Evolutionary conservation across 2,797 vertebrate genomes (phyloP).

Genomic region (Gephyroberyx darwinii): DNA sequence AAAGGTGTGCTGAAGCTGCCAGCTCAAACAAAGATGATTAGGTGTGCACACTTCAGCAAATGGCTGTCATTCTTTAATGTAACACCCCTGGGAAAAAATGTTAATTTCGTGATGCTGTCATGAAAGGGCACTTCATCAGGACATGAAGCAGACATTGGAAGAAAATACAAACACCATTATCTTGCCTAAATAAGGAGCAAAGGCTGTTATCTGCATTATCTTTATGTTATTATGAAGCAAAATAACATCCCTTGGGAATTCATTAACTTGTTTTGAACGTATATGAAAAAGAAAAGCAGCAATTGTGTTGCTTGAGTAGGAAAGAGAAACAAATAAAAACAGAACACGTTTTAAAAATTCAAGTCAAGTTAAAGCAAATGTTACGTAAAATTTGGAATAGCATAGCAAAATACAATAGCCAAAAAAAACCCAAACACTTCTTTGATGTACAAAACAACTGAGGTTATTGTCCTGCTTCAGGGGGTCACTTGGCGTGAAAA

Average conservation of each 20-base stretch:
- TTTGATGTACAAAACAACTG: no score
- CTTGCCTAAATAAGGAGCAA: slow-evolving; percentile 37
- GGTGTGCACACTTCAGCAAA: slow-evolving; percentile 33
- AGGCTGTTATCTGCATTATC: slow-evolving; percentile 9
- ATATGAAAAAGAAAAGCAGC: slow-evolving; percentile 16
- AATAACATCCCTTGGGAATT: slow-evolving; percentile 22
- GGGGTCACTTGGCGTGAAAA: slow-evolving; percentile 24
- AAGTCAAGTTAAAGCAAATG: slow-evolving; percentile 15
- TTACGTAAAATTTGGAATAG: background rate
- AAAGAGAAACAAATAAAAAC: slow-evolving; percentile 7
- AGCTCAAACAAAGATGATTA: slow-evolving; percentile 41
- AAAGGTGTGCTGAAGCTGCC: slow-evolving; percentile 5
- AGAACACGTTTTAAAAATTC: background rate
- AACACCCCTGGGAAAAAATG: slow-evolving; percentile 40
- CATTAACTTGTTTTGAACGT: slow-evolving; percentile 8
- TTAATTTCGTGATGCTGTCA: slow-evolving; percentile 54
- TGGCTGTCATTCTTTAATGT: slow-evolving; percentile 39
- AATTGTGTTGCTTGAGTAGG: background rate
- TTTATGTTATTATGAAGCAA: slow-evolving; percentile 28
- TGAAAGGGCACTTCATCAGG: slow-evolving; percentile 59
- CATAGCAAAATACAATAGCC: background rate
- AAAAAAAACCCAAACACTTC: no score
- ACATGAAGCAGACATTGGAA: slow-evolving; percentile 34
- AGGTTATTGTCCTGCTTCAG: no score
- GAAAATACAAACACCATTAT: slow-evolving; percentile 53